Conservation (phyloP, 1,140 invertebrate species). For the Eriosoma lanigerum region DNA sequence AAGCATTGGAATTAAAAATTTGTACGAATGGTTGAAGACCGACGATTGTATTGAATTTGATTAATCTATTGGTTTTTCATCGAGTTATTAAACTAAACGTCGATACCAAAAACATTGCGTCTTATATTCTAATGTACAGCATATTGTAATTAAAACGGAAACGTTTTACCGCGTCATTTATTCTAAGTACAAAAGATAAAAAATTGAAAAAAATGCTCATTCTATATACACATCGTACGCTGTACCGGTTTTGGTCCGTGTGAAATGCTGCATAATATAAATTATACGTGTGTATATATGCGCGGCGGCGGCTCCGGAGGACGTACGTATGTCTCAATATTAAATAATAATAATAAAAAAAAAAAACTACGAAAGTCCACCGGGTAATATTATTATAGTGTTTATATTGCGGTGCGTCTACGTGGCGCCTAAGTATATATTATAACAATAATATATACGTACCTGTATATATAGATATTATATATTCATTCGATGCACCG, state of each 20-base stretch:
- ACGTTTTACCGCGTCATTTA: no score
- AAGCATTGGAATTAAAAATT: no score
- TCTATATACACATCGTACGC: no score
- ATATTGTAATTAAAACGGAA: no score
- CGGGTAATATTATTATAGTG: background rate
- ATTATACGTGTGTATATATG: background rate
- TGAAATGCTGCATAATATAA: background rate
- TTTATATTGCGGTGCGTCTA: constrained; percentile 1
- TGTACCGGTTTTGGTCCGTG: background rate
- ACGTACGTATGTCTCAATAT: constrained; percentile 5
- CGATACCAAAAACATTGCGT: no score
- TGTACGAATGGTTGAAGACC: no score
- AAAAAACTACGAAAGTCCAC: constrained; percentile 28
- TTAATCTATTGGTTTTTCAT: no score
- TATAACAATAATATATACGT: background rate
- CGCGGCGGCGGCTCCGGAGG: background rate
- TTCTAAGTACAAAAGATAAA: no score
- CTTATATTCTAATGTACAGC: no score
- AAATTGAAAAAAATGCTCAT: background rate
- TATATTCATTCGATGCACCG: background rate
- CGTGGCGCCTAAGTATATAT: constrained; percentile 2
- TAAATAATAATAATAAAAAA: background rate
- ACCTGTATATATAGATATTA: background rate
- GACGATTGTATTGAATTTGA: no score
- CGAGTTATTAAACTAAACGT: no score